Conservation (phyloP, 2,797 vertebrate species). For the Malurus splendens region DNA sequence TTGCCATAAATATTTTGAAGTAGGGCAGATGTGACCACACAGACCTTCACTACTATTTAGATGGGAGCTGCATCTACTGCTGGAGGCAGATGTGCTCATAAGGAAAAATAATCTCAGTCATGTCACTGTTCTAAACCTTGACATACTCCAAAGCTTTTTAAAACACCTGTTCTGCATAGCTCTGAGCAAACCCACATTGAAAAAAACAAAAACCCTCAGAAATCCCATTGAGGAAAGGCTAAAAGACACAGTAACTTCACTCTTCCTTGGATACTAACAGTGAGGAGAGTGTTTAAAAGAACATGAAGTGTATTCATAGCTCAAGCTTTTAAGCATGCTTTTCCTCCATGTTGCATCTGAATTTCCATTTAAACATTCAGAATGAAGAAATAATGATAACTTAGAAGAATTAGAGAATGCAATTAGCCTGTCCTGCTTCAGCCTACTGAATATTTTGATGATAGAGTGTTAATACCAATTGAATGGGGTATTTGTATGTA, state of each 20-base stretch:
- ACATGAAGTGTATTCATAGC: conserved; percentile 15
- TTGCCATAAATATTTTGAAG: conserved; percentile 27
- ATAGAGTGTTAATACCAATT: background rate
- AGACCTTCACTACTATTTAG: background rate
- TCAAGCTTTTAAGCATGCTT: conserved; percentile 8
- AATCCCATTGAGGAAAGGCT: background rate
- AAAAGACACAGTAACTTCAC: background rate
- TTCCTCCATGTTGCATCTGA: background rate
- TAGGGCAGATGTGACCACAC: background rate
- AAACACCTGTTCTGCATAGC: conserved; percentile 24
- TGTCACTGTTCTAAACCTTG: background rate
- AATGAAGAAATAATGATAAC: conserved; percentile 28
- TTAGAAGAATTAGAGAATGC: conserved; percentile 23
- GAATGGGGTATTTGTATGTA: conserved; percentile 16
- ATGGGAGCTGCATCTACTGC: background rate
- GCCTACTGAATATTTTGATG: conserved; percentile 34
- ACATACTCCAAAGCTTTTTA: conserved; percentile 13
- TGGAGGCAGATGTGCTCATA: background rate
- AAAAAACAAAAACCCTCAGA: background rate
- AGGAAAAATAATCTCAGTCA: background rate
- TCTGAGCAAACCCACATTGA: background rate
- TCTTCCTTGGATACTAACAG: background rate
- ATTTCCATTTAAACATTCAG: conserved; percentile 2
- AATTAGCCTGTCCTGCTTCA: conserved; percentile 23
- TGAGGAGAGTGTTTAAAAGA: conserved; percentile 23